These are phyloP conservation scores for Tychaedon coryphoeus DNA, from an alignment of 2,113 vertebrate species.

Conservation along the genomic window DNA sequence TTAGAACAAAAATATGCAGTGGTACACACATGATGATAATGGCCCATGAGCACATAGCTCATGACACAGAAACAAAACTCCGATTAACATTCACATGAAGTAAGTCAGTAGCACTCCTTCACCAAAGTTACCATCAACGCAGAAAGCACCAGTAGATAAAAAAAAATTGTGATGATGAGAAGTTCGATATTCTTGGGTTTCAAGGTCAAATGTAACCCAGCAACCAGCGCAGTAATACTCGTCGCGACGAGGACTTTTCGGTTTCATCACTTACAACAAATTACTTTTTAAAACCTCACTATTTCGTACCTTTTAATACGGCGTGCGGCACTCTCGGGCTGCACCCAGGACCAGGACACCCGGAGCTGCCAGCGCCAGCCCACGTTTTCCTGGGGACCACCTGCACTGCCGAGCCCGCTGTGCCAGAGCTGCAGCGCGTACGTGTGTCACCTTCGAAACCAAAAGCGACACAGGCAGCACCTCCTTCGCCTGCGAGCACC, in stretches of 20 bases:
- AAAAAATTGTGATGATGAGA: fast-evolving
- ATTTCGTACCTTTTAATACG: background rate
- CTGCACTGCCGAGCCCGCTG: background rate
- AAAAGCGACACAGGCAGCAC: background rate
- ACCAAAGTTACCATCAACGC: background rate
- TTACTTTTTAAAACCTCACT: background rate
- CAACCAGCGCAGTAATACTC: background rate
- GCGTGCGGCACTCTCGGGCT: fast-evolving
- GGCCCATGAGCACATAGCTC: background rate
- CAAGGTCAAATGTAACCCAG: background rate
- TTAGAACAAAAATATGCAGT: background rate
- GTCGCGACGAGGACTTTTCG: background rate
- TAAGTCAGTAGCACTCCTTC: background rate
- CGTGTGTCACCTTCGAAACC: background rate
- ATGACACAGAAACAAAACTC: background rate
- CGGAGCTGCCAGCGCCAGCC: fast-evolving
- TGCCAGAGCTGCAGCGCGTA: fast-evolving
- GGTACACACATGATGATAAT: background rate
- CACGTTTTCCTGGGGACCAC: fast-evolving
- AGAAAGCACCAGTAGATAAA: fast-evolving
- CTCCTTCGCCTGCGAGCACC: background rate
- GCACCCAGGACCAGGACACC: background rate
- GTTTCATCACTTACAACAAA: background rate
- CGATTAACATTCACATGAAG: background rate
- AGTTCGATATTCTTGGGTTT: background rate